Percentiles rank a stretch among this genome's conserved stretches.
Evolutionary conservation across 2,888 invertebrate species (phyloP).

Genomic region (Eupithecia pulchellata): DNA sequence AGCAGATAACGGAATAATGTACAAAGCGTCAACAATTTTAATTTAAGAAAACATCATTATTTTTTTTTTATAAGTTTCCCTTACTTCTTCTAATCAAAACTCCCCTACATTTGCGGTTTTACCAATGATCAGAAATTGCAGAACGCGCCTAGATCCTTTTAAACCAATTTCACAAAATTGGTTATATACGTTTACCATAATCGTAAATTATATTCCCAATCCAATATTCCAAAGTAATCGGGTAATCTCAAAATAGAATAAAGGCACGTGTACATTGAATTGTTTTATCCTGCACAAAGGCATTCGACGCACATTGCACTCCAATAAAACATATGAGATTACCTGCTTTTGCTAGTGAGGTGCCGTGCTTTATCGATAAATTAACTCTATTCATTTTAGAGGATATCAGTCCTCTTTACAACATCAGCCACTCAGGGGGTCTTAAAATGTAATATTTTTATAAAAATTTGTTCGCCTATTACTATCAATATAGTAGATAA

Average conservation of each 20-base stretch:
- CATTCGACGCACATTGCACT: constrained; percentile 69
- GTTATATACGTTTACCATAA: constrained; percentile 30
- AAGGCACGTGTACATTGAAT: constrained; percentile 72
- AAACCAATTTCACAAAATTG: constrained; percentile 29
- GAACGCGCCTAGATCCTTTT: constrained; percentile 2
- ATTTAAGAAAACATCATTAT: neutral
- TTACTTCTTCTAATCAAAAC: neutral
- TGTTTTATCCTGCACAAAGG: constrained; percentile 70
- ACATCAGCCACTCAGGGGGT: no score
- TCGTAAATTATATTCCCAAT: constrained; percentile 57
- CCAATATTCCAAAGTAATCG: constrained; percentile 69
- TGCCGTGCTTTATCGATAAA: neutral
- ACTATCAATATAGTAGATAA: no score
- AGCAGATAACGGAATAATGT: constrained; percentile 15
- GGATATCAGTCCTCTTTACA: neutral
- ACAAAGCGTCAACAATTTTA: neutral
- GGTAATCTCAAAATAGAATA: constrained; percentile 59
- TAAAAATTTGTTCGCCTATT: no score
- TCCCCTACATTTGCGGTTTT: constrained; percentile 17
- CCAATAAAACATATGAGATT: constrained; percentile 69
- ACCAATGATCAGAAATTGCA: constrained; percentile 22
- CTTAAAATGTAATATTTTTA: no score
- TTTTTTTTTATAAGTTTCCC: neutral
- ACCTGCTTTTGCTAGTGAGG: constrained; percentile 54
- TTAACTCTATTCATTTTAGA: neutral